Percentiles rank a stretch among this genome's conserved stretches.
These are phyloP conservation scores for Thecophora atra DNA, from an alignment of 2,888 invertebrate genomes.

Conservation along the genomic window DNA sequence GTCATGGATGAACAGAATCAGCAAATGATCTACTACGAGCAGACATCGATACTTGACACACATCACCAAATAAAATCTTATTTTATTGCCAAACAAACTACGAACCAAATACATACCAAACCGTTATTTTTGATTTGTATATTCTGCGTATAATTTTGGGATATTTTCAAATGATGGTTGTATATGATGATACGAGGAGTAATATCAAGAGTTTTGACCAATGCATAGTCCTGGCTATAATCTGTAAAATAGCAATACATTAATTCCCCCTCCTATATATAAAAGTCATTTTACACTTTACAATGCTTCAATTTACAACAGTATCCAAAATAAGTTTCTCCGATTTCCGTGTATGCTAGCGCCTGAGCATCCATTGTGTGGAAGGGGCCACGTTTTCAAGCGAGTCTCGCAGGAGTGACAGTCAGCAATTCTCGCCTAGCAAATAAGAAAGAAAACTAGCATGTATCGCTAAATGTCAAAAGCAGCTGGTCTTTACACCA, in stretches of 20 bases:
- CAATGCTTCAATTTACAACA: constrained; percentile 31
- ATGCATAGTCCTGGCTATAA: constrained; percentile 32
- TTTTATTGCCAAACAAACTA: too few relatives aligned
- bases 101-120: constrained; percentile 41
- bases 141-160: constrained; percentile 38
- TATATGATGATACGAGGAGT: constrained; percentile 44
- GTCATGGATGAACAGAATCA: too few relatives aligned
- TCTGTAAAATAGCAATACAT: constrained; percentile 34
- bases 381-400: not conserved
- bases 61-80: too few relatives aligned
- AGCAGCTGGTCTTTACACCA: constrained; percentile 25
- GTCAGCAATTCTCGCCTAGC: not conserved
- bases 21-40: too few relatives aligned
- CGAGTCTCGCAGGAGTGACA: constrained; percentile 22
- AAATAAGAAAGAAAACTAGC: not conserved
- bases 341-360: constrained; percentile 8
- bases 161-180: constrained; percentile 37
- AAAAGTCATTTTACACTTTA: too few relatives aligned
- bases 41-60: not conserved
- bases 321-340: constrained; percentile 9
- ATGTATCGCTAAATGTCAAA: not conserved
- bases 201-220: constrained; percentile 43
- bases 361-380: constrained; percentile 7
- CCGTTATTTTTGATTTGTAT: constrained; percentile 43
- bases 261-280: too few relatives aligned